These are phyloP conservation scores for Microplitis deprimator DNA, from an alignment of 2,888 invertebrate genomes.

Conservation along the genomic window DNA sequence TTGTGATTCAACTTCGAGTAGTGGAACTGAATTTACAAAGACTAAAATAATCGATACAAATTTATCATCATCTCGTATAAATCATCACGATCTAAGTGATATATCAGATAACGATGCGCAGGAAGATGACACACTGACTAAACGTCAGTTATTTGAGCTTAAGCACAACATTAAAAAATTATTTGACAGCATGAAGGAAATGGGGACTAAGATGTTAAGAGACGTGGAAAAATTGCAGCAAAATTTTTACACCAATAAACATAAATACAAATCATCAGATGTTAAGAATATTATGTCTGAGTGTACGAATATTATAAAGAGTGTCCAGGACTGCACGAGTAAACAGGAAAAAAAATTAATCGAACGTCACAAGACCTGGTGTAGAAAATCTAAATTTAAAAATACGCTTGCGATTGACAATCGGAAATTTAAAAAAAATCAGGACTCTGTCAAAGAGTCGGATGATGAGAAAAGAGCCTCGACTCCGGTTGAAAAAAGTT, in stretches of 20 bases:
- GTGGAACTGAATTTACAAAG: conserved; percentile 56
- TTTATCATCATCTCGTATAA: conserved; percentile 35
- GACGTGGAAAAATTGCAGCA: conserved; percentile 48
- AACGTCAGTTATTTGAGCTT: background rate
- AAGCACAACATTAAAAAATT: background rate
- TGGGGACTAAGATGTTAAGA: conserved; percentile 23
- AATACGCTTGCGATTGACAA: conserved; percentile 22
- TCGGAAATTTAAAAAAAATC: background rate
- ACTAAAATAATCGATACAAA: conserved; percentile 40
- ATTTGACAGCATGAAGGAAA: background rate
- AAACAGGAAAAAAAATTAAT: conserved; percentile 48
- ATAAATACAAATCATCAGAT: conserved; percentile 43
- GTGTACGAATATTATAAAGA: conserved; percentile 45
- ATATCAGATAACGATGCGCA: conserved; percentile 25
- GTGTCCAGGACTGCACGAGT: conserved; percentile 41
- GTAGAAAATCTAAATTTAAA: conserved; percentile 40
- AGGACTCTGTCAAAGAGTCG: background rate
- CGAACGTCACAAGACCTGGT: conserved; percentile 52
- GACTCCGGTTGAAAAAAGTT: background rate
- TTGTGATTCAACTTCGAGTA: conserved; percentile 53
- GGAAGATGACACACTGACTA: conserved; percentile 19
- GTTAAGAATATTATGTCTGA: conserved; percentile 48
- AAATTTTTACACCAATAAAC: conserved; percentile 41
- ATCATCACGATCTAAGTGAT: conserved; percentile 34
- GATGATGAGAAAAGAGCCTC: background rate